Conservation (phyloP, 2,888 invertebrate genomes). For the Caradrina clavipalpis region DNA sequence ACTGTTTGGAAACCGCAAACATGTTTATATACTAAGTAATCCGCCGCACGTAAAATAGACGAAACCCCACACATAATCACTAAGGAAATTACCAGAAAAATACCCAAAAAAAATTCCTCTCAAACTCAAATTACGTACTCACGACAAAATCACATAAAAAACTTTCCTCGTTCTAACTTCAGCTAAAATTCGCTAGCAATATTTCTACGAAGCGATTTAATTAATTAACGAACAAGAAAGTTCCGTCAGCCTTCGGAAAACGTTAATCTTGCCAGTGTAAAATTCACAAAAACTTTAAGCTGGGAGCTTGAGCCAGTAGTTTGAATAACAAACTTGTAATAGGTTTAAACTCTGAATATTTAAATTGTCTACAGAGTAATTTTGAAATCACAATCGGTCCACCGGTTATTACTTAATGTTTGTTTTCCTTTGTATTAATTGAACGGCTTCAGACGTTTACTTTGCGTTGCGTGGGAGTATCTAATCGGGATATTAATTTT, state of each 20-base stretch:
- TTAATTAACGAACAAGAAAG: constrained; percentile 80
- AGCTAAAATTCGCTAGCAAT: constrained; percentile 63
- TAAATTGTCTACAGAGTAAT: constrained; percentile 70
- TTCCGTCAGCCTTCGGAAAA: constrained; percentile 73
- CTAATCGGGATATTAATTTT: constrained; percentile 62
- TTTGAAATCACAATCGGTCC: constrained; percentile 65
- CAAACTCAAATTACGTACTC: constrained; percentile 42
- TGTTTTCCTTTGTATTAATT: constrained; percentile 66
- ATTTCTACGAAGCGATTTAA: constrained; percentile 73
- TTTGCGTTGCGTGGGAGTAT: constrained; percentile 47
- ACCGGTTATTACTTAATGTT: constrained; percentile 59
- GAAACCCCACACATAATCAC: background rate
- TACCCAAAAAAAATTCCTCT: background rate
- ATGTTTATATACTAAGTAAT: constrained; percentile 26
- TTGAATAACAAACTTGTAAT: constrained; percentile 82
- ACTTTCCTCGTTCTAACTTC: constrained; percentile 53
- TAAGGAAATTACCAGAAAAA: constrained; percentile 16
- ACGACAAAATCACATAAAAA: constrained; percentile 39
- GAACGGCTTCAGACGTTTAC: constrained; percentile 58
- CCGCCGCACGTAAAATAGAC: background rate
- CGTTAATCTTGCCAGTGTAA: constrained; percentile 81
- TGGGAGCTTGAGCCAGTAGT: constrained; percentile 72
- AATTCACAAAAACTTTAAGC: constrained; percentile 88
- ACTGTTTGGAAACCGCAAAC: constrained; percentile 15
- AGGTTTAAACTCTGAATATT: constrained; percentile 84